These are phyloP conservation scores for Pteronotus mesoamericanus DNA, from an alignment of 2,797 vertebrate genomes.

Conservation along the genomic window DNA sequence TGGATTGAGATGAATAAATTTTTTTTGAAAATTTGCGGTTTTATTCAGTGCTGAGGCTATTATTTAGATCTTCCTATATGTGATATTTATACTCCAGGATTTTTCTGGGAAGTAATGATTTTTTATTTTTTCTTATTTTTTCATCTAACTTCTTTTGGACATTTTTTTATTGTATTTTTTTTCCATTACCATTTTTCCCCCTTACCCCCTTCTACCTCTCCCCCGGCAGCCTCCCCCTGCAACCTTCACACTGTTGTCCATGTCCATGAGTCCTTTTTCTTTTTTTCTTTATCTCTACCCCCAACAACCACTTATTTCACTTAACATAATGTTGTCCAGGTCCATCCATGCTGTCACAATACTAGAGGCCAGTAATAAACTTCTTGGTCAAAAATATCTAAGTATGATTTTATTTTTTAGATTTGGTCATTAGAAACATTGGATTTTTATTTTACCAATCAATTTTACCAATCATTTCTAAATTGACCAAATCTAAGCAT, in stretches of 20 bases:
- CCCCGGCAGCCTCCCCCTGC: background rate
- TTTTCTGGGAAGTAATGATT: background rate
- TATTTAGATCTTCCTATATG: background rate
- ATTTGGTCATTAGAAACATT: background rate
- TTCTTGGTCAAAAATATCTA: background rate
- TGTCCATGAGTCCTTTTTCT: background rate
- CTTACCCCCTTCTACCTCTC: background rate
- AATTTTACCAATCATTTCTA: background rate
- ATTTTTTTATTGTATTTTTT: background rate
- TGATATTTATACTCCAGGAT: background rate
- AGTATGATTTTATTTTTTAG: background rate
- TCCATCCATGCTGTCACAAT: background rate
- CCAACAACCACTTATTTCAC: background rate
- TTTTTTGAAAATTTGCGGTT: background rate
- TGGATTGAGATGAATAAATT: background rate
- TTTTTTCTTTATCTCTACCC: background rate
- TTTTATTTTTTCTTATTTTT: background rate
- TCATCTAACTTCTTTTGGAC: background rate
- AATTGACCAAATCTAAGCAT: background rate
- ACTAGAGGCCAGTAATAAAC: background rate
- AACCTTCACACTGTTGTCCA: background rate
- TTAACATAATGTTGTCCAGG: background rate
- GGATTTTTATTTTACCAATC: background rate
- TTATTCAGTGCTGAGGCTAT: background rate
- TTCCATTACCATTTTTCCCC: background rate